Conservation (phyloP, 53 echinoderm and acorn worm species). For the Patiria pectinifera region DNA sequence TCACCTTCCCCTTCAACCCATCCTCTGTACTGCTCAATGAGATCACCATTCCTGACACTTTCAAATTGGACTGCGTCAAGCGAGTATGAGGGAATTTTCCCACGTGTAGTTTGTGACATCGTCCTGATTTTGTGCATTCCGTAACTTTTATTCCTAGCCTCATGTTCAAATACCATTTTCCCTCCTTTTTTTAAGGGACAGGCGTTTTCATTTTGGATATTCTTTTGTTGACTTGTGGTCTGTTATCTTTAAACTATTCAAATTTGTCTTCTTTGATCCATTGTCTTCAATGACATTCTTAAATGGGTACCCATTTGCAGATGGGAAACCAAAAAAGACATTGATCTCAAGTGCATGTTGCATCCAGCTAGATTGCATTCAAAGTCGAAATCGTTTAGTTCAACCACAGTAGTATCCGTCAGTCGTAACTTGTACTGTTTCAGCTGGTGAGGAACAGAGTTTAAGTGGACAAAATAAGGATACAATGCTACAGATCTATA, state of each 20-base stretch:
- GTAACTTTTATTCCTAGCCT: not conserved
- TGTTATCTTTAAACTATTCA: too few relatives aligned
- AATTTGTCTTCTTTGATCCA: not conserved
- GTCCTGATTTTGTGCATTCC: not conserved
- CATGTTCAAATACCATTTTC: not conserved
- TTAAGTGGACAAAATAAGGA: conserved; percentile 37
- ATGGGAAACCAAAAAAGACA: not conserved
- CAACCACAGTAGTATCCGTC: not conserved
- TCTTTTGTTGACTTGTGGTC: too few relatives aligned
- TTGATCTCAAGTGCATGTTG: not conserved
- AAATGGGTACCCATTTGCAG: conserved; percentile 7
- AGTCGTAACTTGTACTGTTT: conserved; percentile 35
- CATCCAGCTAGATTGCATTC: not conserved
- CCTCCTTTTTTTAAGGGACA: too few relatives aligned
- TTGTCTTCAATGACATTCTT: not conserved
- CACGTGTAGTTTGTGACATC: not conserved
- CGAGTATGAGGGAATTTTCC: conserved; percentile 58
- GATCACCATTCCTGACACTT: conserved; percentile 82
- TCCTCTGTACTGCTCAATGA: conserved; percentile 88
- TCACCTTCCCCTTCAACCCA: conserved; percentile 98
- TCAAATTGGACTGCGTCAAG: conserved; percentile 83
- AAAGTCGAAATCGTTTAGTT: not conserved
- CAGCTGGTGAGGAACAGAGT: not conserved
- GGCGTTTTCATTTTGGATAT: too few relatives aligned
- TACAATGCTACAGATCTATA: not conserved